Base-by-base conservation (phyloP, 2,797 vertebrate genomes). In the Nyctibius grandis region DNA sequence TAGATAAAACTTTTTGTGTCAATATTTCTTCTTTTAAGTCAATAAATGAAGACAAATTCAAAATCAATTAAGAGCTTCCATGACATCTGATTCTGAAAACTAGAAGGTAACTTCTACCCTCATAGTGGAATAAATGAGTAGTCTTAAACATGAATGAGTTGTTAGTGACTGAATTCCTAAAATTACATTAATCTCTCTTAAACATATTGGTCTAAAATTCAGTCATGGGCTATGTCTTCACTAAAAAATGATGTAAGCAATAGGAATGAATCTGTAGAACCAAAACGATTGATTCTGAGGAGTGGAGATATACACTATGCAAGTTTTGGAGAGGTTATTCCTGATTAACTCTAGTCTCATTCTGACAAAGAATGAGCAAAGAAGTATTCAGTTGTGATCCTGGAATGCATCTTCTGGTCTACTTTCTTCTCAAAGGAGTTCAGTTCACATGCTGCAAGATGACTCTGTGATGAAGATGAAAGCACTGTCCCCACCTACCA, bases 401-500 rank as follows among this genome's bases (percentile, higher is more conserved):
- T 79, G 63, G 15, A 50, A 63, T 72, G 6, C 40, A 34, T 47
- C 19, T 67, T 61, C 47, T 76, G 26, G 8, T 61, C 69, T 73
- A 51, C 28, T 80, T 79, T 57, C 59, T 73, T 81, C 65, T 56
- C 13, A 18, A 17, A 44, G 14, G 16, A 83, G 42, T 77, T 44
- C 16, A 73, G 4, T 59, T 78, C n/a, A 31, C 15, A 23, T 40
- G n/a, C 26, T 47, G n/a, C 42, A 79, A 47, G 68, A n/a, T 60
- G 40, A 67, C 15, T 47, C 28, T 54, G 6, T 38, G 70, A 56
- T 26, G n/a, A 48, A 76, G 59, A 38, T 31, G 33, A 76, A 64
- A 80, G 23, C 50, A 29, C 15, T 50, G 33, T 33, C 22, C 19
- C 11, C 22, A 15, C 23, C 61, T 63, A 57, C 0, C 0, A 29